A percentile compares a stretch with the other conserved stretches of the same genome.
Evolutionary conservation across 2,113 vertebrate species (phyloP).

Genomic region (Pao palembangensis): DNA sequence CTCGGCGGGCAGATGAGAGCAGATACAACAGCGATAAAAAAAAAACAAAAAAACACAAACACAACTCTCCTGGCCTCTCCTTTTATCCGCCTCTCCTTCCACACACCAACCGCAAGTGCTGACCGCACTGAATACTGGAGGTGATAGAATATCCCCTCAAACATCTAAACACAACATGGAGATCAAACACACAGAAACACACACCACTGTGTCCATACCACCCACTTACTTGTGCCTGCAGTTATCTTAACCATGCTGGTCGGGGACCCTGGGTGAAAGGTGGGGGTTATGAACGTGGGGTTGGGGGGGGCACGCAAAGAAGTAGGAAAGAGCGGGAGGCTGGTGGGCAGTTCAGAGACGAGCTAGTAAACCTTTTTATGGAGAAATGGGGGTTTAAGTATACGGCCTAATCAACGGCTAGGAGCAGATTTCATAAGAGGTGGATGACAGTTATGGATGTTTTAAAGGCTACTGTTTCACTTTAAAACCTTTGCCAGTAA

Average conservation of each 20-base stretch:
- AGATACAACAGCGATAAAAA: conserved; percentile 69
- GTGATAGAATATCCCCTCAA: conserved; percentile 79
- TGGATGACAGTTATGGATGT: conserved; percentile 41
- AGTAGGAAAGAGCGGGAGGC: conserved; percentile 41
- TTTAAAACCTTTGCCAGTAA: conserved; percentile 17
- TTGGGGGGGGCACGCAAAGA: conserved; percentile 26
- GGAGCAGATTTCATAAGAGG: conserved; percentile 36
- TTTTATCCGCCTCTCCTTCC: conserved; percentile 69
- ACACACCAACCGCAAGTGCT: conserved; percentile 60
- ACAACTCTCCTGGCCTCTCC: conserved; percentile 59
- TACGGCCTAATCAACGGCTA: conserved; percentile 37
- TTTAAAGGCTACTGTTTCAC: conserved; percentile 55
- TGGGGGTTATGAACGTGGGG: conserved; percentile 20
- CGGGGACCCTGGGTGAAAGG: conserved; percentile 46
- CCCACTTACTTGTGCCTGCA: conserved; percentile 69
- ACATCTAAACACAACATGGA: conserved; percentile 79
- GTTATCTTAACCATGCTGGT: conserved; percentile 75
- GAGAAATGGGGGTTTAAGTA: conserved; percentile 46
- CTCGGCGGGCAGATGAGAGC: conserved; percentile 64
- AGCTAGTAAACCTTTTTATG: conserved; percentile 62
- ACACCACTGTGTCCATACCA: conserved; percentile 67
- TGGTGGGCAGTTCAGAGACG: conserved; percentile 36
- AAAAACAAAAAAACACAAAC: conserved; percentile 68
- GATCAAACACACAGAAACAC: conserved; percentile 69
- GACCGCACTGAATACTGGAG: conserved; percentile 71